Base-by-base conservation (phyloP, 1,140 invertebrate species). In the Bradynema listronoti region DNA sequence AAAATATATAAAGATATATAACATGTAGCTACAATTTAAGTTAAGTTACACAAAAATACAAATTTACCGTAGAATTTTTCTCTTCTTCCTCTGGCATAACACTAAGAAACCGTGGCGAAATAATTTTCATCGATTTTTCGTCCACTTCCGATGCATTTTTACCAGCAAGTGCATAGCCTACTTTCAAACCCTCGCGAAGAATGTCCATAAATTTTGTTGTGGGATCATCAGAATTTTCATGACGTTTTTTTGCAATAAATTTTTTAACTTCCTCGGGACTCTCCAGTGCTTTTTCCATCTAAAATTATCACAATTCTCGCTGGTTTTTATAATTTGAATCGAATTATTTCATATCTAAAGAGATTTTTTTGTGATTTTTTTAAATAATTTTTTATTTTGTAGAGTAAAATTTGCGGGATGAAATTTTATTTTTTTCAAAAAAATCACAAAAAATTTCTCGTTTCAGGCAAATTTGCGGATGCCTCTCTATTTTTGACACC, bases 141-240 rank as follows among this genome's bases (percentile, higher is more conserved):
- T 69, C 67, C 33, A 69, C 66, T n/a, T 68, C 50, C 0, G 68
- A 41, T 7, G 58, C 50, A 49, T 69, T 69, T 34, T 71, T 32
- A 1, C 67, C 67, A 14, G 63, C 16, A 14, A 69, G n/a, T 11
- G 68, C 22, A 32, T 68, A 56, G 5, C 29, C 64, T 11, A 69
- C n/a, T 42, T 69, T 69, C n/a, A 69, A 30, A 7, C 62, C 68
- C 22, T 71, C 58, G 7, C 67, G 43, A 6, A 69, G 49, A 4
- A 68, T 27, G 2, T 47, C 25, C 27, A 71, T 59, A 0, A 65
- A 4, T 24, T 42, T 65, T 16, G 46, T 32, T 24, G 29, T 30
- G 2, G 62, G 60, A 24, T 62, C 47, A 29, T 62, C 62, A 3
- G 52, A 43, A 25, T 55, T 55, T 24, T 61, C 29, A n/a, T n/a